Evolutionary conservation across 2,113 vertebrate species (phyloP), one percentile per base, ranked within the genome.

Genomic region (Fukomys damarensis): DNA sequence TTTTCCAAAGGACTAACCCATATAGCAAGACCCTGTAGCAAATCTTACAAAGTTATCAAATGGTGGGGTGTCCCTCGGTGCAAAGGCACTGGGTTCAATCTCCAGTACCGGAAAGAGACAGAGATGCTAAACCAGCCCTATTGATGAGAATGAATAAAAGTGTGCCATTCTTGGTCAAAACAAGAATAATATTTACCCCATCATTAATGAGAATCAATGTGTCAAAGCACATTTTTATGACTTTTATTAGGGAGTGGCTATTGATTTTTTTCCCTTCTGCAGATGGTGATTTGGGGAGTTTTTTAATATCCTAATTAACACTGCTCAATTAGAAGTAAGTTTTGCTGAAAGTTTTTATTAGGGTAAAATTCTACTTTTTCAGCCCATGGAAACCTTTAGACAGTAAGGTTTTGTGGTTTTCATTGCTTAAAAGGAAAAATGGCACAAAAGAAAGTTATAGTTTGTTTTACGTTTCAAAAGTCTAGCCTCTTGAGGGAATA

Each of bases 401-500:
- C n/a, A 54, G 3, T 77, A 95, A 91, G 54, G 77, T 16, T 93
- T 22, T 49, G 3, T 65, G 30, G 59, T 85, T 96, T 91, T 32
- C 16, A 20, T 28, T 80, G 46, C 35, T 83, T 87, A 68, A 58
- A 79, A 30, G 46, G 54, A 86, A 28, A 58, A 59, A 85, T 38
- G 30, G 17, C 63, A 54, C 56, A 54, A 26, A 22, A 93, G 26
- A 93, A 58, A 76, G 17, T 52, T 38, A 68, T 9, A 85, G 43
- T 86, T 28, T 41, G 66, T 28, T 80, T 63, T 91, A 87, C 59
- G 38, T 87, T 94, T 90, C 56, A 85, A 90, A 89, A 93, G 32
- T 7, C 26, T n/a, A 72, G 91, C 14, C n/a, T 32, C 38, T 65
- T 72, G 13, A 16, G n/a, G 38, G 30, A 89, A 84, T 26, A 91